These are phyloP conservation scores for Nerophis ophidion DNA, from an alignment of 2,113 vertebrate genomes.

Conservation along the genomic window DNA sequence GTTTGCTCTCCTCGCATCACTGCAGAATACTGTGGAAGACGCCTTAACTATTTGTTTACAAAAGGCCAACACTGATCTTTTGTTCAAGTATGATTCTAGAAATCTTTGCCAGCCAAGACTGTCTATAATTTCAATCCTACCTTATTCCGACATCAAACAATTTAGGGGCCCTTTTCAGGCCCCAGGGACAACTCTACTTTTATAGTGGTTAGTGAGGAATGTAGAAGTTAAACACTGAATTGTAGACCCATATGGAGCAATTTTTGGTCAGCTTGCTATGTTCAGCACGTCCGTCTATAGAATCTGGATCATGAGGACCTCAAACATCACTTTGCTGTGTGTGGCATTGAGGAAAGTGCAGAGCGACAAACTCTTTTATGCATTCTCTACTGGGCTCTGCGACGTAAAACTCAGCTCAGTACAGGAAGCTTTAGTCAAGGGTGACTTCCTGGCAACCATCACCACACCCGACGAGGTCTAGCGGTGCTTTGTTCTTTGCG, in stretches of 20 bases:
- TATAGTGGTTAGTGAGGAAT: background rate
- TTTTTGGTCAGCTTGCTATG: background rate
- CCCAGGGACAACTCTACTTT: conserved; percentile 1
- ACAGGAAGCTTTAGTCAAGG: conserved; percentile 53
- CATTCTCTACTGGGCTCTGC: background rate
- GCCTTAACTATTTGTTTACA: too few relatives aligned
- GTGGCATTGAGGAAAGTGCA: background rate
- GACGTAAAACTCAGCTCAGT: background rate
- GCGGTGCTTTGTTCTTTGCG: conserved; percentile 50
- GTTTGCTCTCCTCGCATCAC: too few relatives aligned
- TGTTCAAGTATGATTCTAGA: too few relatives aligned
- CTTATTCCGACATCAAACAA: conserved; percentile 3
- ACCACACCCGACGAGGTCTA: conserved; percentile 38
- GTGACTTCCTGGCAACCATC: conserved; percentile 53
- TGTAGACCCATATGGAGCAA: background rate
- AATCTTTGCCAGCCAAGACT: too few relatives aligned
- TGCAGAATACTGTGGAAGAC: too few relatives aligned
- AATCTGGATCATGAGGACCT: conserved; percentile 12
- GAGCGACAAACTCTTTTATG: too few relatives aligned
- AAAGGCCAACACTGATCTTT: too few relatives aligned
- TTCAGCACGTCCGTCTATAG: background rate
- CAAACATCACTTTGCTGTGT: conserved; percentile 9
- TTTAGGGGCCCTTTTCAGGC: background rate
- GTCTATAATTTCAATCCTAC: background rate
- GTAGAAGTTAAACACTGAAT: background rate